These are phyloP conservation scores for Julus scanicus DNA, from an alignment of 2,888 invertebrate species.

Conservation along the genomic window DNA sequence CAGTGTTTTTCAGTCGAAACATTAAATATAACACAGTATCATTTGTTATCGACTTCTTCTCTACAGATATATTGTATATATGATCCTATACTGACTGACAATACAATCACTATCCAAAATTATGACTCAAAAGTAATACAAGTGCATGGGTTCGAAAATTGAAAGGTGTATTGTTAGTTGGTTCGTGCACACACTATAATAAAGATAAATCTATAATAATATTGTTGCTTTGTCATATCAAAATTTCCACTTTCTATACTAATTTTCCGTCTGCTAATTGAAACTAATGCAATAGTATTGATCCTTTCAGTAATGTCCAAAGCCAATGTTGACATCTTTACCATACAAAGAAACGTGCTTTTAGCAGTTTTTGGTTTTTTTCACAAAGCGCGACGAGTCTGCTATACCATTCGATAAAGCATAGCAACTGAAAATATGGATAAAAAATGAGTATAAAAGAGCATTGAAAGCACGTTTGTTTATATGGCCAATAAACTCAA, in stretches of 20 bases:
- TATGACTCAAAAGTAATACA: no score
- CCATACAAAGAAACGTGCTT: not conserved
- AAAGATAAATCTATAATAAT: not conserved
- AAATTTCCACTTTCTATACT: not conserved
- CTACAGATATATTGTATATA: not conserved
- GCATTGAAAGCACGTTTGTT: not conserved
- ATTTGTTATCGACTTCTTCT: not conserved
- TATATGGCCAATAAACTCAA: not conserved
- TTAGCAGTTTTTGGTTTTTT: not conserved
- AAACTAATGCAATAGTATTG: not conserved
- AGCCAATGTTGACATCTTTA: no score
- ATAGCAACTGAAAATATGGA: not conserved
- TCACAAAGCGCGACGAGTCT: not conserved
- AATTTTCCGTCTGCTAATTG: not conserved
- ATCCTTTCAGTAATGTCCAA: not conserved
- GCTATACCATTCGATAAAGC: not conserved
- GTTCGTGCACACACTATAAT: no score
- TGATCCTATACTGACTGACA: no score
- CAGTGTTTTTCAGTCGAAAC: no score
- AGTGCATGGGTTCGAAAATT: not conserved
- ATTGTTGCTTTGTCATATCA: not conserved
- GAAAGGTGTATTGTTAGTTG: not conserved
- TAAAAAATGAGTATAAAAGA: not conserved
- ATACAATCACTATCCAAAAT: no score
- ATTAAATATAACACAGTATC: not conserved